A percentile compares a stretch with the other conserved stretches of the same genome.
phyloP scores from a whole-genome alignment of 2,113 vertebrate genomes.

The Typhlomys cinereus region DNA sequence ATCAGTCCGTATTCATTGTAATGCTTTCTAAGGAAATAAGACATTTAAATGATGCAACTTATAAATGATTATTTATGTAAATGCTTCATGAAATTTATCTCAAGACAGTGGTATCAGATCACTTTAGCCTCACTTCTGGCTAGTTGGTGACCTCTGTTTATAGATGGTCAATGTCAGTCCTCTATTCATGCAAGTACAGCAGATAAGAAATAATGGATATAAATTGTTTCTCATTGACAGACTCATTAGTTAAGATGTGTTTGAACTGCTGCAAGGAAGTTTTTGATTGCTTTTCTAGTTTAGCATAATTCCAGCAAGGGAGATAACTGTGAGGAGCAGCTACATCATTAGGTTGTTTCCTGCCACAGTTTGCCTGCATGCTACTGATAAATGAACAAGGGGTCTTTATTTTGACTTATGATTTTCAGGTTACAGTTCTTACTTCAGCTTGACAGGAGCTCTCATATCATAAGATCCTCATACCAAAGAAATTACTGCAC shows the following conservation, averaged over 20 bases:
- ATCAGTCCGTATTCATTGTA: background rate
- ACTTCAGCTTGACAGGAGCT: no score
- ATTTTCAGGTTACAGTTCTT: no score
- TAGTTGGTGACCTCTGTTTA: conserved; percentile 69
- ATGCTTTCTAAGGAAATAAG: background rate
- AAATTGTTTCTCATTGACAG: conserved; percentile 72
- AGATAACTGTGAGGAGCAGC: background rate
- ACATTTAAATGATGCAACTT: background rate
- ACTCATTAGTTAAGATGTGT: conserved; percentile 74
- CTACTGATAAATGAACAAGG: no score
- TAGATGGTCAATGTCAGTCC: conserved; percentile 37
- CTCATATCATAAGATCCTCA: no score
- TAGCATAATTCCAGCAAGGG: conserved; percentile 56
- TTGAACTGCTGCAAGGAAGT: background rate
- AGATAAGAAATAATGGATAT: conserved; percentile 80
- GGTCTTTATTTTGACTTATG: no score
- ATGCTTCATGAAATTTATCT: background rate
- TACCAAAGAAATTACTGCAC: no score
- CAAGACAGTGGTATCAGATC: background rate
- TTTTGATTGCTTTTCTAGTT: conserved; percentile 49
- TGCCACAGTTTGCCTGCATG: no score
- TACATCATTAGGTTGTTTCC: conserved; percentile 8
- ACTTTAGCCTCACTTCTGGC: background rate
- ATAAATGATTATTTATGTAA: background rate
- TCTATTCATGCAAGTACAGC: conserved; percentile 50